Percentiles rank a stretch among this genome's conserved stretches.
Conservation (phyloP, 2,888 invertebrate species). For the Lamproptera curius region DNA sequence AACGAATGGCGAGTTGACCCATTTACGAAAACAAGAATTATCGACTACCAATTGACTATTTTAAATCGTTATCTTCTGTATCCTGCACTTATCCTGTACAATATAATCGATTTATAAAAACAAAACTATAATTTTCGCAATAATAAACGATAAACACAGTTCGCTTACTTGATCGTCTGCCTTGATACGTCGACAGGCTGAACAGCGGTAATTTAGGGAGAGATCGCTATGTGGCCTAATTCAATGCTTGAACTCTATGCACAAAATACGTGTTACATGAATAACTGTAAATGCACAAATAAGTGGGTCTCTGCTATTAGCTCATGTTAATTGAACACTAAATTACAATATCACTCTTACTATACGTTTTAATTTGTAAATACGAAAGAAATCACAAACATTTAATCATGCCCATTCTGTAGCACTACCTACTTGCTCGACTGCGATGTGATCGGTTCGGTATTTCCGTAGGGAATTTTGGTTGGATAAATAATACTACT, state of each 20-base stretch:
- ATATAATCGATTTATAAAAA: constrained; percentile 23
- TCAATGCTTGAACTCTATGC: constrained; percentile 76
- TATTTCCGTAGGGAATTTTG: not conserved
- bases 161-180: constrained; percentile 59
- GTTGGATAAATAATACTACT: constrained; percentile 23
- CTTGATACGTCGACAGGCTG: constrained; percentile 78
- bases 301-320: constrained; percentile 45
- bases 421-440: constrained; percentile 52
- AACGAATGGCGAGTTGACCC: constrained; percentile 77
- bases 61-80: constrained; percentile 50
- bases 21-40: constrained; percentile 76
- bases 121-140: constrained; percentile 32
- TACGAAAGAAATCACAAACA: constrained; percentile 52
- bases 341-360: constrained; percentile 33
- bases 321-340: constrained; percentile 34
- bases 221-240: constrained; percentile 80
- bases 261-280: constrained; percentile 78
- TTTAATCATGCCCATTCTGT: constrained; percentile 67
- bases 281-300: constrained; percentile 76
- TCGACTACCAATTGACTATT: constrained; percentile 62
- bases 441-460: constrained; percentile 44
- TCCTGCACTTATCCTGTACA: constrained; percentile 31
- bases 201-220: constrained; percentile 80
- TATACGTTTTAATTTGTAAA: constrained; percentile 30
- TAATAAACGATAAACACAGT: constrained; percentile 35